Evolutionary conservation across 2,113 vertebrate genomes (phyloP).

Genomic region (Felis chaus): DNA sequence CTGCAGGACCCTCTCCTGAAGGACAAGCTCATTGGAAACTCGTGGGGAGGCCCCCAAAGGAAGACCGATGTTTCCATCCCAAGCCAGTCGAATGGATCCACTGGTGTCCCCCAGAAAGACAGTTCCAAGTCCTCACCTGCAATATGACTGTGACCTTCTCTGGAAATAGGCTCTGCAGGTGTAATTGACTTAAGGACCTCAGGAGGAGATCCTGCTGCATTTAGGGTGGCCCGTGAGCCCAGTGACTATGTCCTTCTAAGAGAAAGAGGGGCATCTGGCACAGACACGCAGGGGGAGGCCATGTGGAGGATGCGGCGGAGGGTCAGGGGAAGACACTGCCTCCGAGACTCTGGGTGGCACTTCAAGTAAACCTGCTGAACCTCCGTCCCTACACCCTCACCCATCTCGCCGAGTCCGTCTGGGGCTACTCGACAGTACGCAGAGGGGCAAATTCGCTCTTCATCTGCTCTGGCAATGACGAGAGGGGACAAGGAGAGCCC

Average conservation of each 20-base stretch:
- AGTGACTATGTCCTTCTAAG: not conserved
- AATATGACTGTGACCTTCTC: not conserved
- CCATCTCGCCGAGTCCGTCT: not conserved
- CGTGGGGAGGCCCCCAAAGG: not conserved
- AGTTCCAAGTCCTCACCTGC: not conserved
- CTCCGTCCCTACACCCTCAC: rapidly evolving
- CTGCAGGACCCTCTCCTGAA: not conserved
- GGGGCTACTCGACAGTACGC: too few species aligned
- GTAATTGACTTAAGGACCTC: not conserved
- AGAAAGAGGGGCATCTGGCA: not conserved
- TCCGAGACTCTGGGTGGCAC: not conserved
- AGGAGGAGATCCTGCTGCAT: not conserved
- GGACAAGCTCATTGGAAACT: not conserved
- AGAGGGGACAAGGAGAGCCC: not conserved
- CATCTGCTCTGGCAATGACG: not conserved
- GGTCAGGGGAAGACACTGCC: not conserved
- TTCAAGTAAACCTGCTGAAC: not conserved
- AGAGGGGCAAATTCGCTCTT: not conserved
- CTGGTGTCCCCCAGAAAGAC: not conserved
- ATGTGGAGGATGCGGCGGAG: rapidly evolving
- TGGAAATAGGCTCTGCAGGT: not conserved
- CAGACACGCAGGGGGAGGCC: not conserved
- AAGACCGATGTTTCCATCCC: not conserved
- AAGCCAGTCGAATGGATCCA: not conserved
- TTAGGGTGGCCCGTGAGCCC: too few species aligned